Percentiles rank a stretch among this genome's conserved stretches.
phyloP scores from a whole-genome alignment of 2,113 vertebrate genomes.

The Eleginops maclovinus region DNA sequence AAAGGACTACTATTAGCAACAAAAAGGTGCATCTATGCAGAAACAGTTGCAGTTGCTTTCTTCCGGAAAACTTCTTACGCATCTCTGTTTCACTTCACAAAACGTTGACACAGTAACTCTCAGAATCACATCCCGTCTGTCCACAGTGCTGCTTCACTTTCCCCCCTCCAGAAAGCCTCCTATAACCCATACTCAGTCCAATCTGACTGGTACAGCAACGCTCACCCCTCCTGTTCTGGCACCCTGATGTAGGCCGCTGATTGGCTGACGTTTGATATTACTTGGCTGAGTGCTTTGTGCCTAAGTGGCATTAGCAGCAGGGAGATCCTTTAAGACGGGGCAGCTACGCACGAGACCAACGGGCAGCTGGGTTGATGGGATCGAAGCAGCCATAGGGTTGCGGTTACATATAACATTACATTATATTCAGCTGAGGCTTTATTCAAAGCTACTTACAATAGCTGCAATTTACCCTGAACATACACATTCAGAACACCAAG shows the following conservation, averaged over 20 bases:
- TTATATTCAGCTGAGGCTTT: too few species aligned
- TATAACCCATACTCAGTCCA: slow-evolving; percentile 4
- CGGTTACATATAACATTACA: background rate
- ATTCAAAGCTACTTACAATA: too few species aligned
- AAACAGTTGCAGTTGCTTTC: too few species aligned
- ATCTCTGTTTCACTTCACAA: too few species aligned
- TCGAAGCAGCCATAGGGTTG: slow-evolving; percentile 27
- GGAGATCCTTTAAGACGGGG: slow-evolving; percentile 76
- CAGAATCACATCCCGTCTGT: slow-evolving; percentile 20
- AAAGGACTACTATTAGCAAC: too few species aligned
- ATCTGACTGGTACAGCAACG: slow-evolving; percentile 35
- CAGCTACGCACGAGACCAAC: slow-evolving; percentile 65
- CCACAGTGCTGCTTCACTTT: background rate
- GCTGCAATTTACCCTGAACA: too few species aligned
- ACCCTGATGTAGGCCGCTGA: slow-evolving; percentile 24
- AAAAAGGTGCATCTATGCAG: too few species aligned
- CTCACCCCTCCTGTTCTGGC: slow-evolving; percentile 22
- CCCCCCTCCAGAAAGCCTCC: slow-evolving; percentile 10
- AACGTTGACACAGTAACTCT: too few species aligned
- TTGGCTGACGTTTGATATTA: slow-evolving; percentile 52
- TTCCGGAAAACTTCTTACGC: too few species aligned
- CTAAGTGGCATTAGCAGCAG: slow-evolving; percentile 74
- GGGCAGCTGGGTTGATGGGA: slow-evolving; percentile 68
- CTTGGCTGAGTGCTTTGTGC: slow-evolving; percentile 56
- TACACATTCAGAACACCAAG: too few species aligned